Percentiles rank a stretch among this genome's conserved stretches.
Evolutionary conservation across 2,888 invertebrate species (phyloP).

Genomic region (Gymnosoma rotundatum): DNA sequence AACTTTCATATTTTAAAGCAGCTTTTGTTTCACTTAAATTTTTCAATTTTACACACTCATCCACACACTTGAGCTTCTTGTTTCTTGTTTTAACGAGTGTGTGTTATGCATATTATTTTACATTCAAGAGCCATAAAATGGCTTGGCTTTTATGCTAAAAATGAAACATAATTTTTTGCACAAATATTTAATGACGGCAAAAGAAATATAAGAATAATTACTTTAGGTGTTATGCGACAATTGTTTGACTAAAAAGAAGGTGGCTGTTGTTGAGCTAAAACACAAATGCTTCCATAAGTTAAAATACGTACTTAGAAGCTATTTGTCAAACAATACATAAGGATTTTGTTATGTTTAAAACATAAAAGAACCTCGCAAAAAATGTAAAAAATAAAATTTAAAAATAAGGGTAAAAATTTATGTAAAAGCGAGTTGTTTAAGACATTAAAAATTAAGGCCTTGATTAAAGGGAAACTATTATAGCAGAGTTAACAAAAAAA

Average conservation of each 20-base stretch:
- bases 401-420: conserved; percentile 14
- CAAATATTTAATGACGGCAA: conserved; percentile 1
- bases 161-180: conserved; percentile 10
- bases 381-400: conserved; percentile 5
- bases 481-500: too few relatives aligned
- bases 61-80: background rate
- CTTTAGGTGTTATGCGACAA: conserved; percentile 50
- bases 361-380: background rate
- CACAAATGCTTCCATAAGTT: conserved; percentile 6
- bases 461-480: background rate
- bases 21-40: background rate
- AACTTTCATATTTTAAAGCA: background rate
- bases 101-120: background rate
- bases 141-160: conserved; percentile 12
- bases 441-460: background rate
- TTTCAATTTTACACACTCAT: background rate
- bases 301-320: conserved; percentile 27
- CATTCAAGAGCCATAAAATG: background rate
- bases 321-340: conserved; percentile 38
- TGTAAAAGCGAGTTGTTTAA: background rate
- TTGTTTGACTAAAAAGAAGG: conserved; percentile 22
- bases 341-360: conserved; percentile 9
- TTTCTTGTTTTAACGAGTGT: background rate
- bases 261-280: conserved; percentile 11
- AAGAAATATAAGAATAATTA: conserved; percentile 18